phyloP scores from a whole-genome alignment of 1,140 invertebrate genomes.

The Calliopsis andreniformis region DNA sequence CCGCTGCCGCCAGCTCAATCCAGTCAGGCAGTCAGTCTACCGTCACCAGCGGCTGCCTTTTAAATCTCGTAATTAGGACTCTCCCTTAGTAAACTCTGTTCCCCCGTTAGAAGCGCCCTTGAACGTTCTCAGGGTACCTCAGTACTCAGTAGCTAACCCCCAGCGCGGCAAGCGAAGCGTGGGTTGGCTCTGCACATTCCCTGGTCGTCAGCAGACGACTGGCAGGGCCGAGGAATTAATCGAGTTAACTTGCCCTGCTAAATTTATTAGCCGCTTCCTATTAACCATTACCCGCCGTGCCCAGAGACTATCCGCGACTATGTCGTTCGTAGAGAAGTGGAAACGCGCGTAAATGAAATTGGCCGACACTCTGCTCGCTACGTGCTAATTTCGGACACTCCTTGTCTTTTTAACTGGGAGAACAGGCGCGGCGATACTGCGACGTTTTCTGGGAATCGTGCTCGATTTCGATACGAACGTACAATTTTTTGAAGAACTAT shows the following conservation, averaged over 20 bases:
- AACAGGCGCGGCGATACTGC: neutral
- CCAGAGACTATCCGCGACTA: slow-evolving; percentile 20
- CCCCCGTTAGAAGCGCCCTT: slow-evolving; percentile 28
- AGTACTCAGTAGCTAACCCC: too few relatives aligned
- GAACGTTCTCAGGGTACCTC: neutral
- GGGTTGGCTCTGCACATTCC: neutral
- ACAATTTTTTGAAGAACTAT: too few relatives aligned
- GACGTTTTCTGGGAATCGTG: slow-evolving; percentile 1
- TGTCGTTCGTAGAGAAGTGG: neutral
- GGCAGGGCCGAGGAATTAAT: slow-evolving; percentile 55
- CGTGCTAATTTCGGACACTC: slow-evolving; percentile 55
- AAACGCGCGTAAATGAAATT: slow-evolving; percentile 51
- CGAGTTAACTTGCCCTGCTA: slow-evolving; percentile 60
- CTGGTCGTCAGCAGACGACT: neutral
- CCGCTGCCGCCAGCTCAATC: neutral
- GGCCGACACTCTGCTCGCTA: slow-evolving; percentile 25
- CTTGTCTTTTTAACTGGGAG: slow-evolving; percentile 4
- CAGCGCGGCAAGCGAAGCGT: too few relatives aligned
- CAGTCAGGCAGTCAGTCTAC: too few relatives aligned
- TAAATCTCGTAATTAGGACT: slow-evolving; percentile 36
- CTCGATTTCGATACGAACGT: too few relatives aligned
- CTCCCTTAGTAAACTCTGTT: slow-evolving; percentile 16
- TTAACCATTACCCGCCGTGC: slow-evolving; percentile 50
- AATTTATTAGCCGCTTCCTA: slow-evolving; percentile 68
- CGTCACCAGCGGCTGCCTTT: neutral